A percentile compares a stretch with the other conserved stretches of the same genome.
Evolutionary conservation across 2,113 vertebrate genomes (phyloP).

Genomic region (Amphiprion ocellaris): DNA sequence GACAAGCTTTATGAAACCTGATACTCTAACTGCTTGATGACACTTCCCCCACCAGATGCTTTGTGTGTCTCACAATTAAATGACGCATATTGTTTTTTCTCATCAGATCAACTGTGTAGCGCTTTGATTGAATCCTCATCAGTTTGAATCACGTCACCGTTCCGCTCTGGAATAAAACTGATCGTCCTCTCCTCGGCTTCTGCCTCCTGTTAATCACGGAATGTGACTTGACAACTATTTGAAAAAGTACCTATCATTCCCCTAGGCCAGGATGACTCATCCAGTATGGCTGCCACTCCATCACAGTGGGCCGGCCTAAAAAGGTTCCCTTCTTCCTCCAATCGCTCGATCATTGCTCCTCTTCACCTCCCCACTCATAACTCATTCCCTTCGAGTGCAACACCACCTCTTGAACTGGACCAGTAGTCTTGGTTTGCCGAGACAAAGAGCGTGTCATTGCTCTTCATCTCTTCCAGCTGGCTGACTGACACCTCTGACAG

Average conservation of each 20-base stretch:
- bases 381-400: constrained; percentile 33
- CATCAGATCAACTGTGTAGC: constrained; percentile 21
- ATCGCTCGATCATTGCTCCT: constrained; percentile 56
- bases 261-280: constrained; percentile 68
- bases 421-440: constrained; percentile 19
- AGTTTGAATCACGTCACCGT: constrained; percentile 37
- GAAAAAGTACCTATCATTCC: constrained; percentile 66
- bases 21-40: background rate
- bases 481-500: constrained; percentile 66
- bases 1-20: background rate
- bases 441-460: constrained; percentile 41
- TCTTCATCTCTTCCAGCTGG: constrained; percentile 46
- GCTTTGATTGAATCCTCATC: constrained; percentile 54
- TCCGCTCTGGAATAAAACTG: constrained; percentile 32
- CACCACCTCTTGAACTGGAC: constrained; percentile 34
- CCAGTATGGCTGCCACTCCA: constrained; percentile 72
- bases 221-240: constrained; percentile 69
- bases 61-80: background rate
- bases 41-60: background rate
- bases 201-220: constrained; percentile 68
- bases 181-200: constrained; percentile 40
- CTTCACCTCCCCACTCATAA: constrained; percentile 50
- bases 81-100: background rate
- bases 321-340: constrained; percentile 40
- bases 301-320: constrained; percentile 59